Base-by-base conservation (phyloP, 2,888 invertebrate genomes). In the Dynastes maya region DNA sequence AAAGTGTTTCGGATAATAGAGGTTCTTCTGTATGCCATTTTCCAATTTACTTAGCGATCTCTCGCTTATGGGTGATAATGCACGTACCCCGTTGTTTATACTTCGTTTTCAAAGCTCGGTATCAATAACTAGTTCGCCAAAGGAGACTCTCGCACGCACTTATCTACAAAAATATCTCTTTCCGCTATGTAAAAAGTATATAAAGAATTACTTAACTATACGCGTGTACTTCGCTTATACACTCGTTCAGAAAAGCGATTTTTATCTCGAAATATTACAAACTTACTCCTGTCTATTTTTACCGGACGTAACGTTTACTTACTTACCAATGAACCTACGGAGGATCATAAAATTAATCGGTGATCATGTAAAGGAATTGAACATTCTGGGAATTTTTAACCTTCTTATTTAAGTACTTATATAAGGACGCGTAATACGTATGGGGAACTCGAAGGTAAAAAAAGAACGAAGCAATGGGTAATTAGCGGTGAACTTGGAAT, bases 191-290 rank as follows among this genome's bases (percentile, higher is more conserved):
- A 13, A 8, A 8, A 68, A 27, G 51, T 68, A 68, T 51, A 29
- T 51, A 51, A 29, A 53, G 51, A 51, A 68, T 51, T 29, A 51
- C 67, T 49, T 68, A 16, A 32, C 32, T 55, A 13, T 55, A 16
- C 8, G 22, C 58, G 55, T 11, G 9, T 40, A 4, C 37, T 55
- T 13, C 40, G 27, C 27, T 22, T 27, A 40, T 27, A 72, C 45
- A 45, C 55, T 8, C 55, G 29, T 71, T 37, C 8, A 74, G 71
- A 63, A 74, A 74, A 74, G 61, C 61, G 49, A 74, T 27, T 74
- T 74, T 74, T 61, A 61, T 72, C 72, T 72, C 61, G 61, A 72
- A 40, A 72, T 72, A 63, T 61, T 72, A 40, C 72, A 72, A 45
- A 61, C 22, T 45, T 9, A 68, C 72, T 61, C 29, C 5, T 61